Base-by-base conservation (phyloP, 2,113 vertebrate genomes). In the Indri indri region DNA sequence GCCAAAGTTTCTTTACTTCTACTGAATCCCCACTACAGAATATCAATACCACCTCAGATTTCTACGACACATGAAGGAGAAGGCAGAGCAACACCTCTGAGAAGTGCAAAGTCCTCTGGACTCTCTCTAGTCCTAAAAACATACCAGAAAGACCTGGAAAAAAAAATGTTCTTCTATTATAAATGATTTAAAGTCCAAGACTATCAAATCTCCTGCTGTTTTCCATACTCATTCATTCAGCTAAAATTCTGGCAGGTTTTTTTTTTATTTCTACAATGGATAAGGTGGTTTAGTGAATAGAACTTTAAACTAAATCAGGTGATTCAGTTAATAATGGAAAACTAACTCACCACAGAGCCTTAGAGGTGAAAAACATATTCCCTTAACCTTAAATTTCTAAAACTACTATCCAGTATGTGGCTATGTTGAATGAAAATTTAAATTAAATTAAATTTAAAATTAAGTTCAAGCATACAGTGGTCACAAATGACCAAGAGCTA, bases 361-460 rank as follows among this genome's bases (percentile, higher is more conserved):
- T 59, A 47, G 14, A 70, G 32, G 12, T 89, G 45, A 94, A 85
- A 94, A 42, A 10, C 11, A 66, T 8, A 12, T 37, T 3, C n/a
- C 52, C 23, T 90, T 65, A 91, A 93, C 47, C 22, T 22, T 32
- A 91, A 84, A 66, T 40, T 47, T 82, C 66, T 84, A 79, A 12
- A 96, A 86, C 37, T 52, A 59, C 37, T 59, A 30, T 71, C 52
- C 73, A 50, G 54, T 66, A 2, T 42, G 23, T 65, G 27, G 61
- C 40, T 76, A 25, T 13, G 50, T 3, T 73, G 25, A 87, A 70
- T 91, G 23, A 71, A 77, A 82, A 73, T 73, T 59, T 37, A 88
- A 87, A 83, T 54, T 37, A 91, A 90, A 88, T 61, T 76, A 96
- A 85, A 71, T 54, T 61, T 25, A 88, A 70, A 80, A 91, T 74